These are phyloP conservation scores for Stenoptilia bipunctidactyla DNA, from an alignment of 2,888 invertebrate genomes.

Conservation along the genomic window DNA sequence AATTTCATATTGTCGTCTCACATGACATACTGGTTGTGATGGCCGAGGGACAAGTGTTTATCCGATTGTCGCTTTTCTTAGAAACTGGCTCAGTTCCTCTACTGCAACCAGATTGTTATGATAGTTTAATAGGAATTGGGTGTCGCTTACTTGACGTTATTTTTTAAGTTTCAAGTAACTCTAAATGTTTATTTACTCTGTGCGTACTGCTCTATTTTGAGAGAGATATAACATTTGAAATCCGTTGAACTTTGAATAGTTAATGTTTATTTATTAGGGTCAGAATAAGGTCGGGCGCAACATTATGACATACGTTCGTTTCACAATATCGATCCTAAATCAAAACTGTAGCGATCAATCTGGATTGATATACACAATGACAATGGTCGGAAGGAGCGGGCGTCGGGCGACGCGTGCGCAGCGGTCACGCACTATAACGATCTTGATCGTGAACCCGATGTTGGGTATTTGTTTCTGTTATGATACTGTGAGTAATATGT, in stretches of 20 bases:
- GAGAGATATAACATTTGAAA: too few species aligned
- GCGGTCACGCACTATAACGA: constrained; percentile 25
- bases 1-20: constrained; percentile 1
- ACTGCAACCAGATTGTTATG: too few species aligned
- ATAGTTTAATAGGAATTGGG: too few species aligned
- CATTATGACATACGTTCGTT: not conserved
- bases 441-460: constrained; percentile 16
- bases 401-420: constrained; percentile 27
- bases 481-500: constrained; percentile 14
- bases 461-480: constrained; percentile 13
- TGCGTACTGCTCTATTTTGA: too few species aligned
- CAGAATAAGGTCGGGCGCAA: not conserved
- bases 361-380: not conserved
- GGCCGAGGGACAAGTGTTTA: not conserved
- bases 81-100: not conserved
- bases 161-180: too few species aligned
- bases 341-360: constrained; percentile 1
- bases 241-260: too few species aligned
- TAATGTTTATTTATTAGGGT: too few species aligned
- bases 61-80: constrained; percentile 1
- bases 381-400: not conserved
- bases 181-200: too few species aligned
- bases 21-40: not conserved
- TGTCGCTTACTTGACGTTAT: too few species aligned
- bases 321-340: not conserved